Evolutionary conservation across 2,113 vertebrate genomes (phyloP), one percentile per base, ranked within the genome.

Genomic region (Epinephelus fuscoguttatus): DNA sequence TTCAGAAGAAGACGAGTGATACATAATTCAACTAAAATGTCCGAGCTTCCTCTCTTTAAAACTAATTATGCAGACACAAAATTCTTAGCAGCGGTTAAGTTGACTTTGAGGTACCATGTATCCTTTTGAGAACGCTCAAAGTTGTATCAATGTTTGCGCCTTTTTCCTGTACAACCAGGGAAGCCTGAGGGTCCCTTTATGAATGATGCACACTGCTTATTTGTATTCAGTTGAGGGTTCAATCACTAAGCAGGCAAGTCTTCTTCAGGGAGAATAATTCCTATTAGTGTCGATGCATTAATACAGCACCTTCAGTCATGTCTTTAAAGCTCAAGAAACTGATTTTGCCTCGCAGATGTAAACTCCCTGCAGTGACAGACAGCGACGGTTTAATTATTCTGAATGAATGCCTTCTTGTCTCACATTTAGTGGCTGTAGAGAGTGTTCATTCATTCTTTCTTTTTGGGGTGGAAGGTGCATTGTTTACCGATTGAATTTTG

Each of bases 271-370:
- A 72, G 78, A 84, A 91, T 87, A 57, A 92, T 94, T 86, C 75
- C 74, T 88, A 89, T 89, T 75, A 90, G 78, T 78, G 75, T 90
- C 85, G 88, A 91, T 86, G 82, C 80, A 93, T 91, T 92, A 90
- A 91, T 91, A 88, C 64, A 71, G 33, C 75, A 72, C 60, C 78
- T 84, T 90, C 85, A 89, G 91, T 90, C 80, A 84, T 84, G 81
- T 89, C 73, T 87, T 87, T 89, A 70, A 90, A 90, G 86, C 84
- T 86, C 64, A 66, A 72, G 59, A 82, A 81, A 83, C 61, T 37
- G 71, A 63, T 83, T 87, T 84, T 84, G 78, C 78, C 60, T 30
- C 37, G 64, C 80, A 92, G 82, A 90, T 89, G 81, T 71, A 72
- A 84, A 71, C 52, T 79, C 76, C 81, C 81, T 47, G 57, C 79